Conservation (phyloP, 2,113 vertebrate genomes). For the Andinoacara biseriatus region DNA sequence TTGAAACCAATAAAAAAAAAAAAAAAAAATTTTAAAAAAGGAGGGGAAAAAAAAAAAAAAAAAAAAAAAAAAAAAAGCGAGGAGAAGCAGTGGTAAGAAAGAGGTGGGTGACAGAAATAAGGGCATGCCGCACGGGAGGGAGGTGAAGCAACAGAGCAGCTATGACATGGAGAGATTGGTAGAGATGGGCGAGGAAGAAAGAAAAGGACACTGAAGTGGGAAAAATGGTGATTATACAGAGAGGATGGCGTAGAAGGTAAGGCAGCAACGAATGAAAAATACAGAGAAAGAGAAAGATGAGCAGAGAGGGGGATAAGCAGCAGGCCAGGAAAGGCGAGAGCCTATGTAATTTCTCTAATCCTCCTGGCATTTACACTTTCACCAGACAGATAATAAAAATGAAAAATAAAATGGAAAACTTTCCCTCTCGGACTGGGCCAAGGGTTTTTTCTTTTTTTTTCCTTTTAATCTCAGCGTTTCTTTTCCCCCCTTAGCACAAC, state of each 20-base stretch:
- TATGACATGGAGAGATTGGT: slow-evolving; percentile 41
- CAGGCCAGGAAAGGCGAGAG: slow-evolving; percentile 76
- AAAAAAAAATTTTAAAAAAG: too few species aligned
- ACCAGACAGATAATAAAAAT: slow-evolving; percentile 84
- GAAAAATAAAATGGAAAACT: slow-evolving; percentile 83
- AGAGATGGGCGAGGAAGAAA: slow-evolving; percentile 28
- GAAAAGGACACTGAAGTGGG: slow-evolving; percentile 25
- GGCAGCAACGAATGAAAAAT: slow-evolving; percentile 22
- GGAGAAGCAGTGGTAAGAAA: slow-evolving; percentile 18
- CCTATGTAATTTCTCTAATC: slow-evolving; percentile 86
- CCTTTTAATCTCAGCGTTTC: neutral
- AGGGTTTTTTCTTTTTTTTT: slow-evolving; percentile 47
- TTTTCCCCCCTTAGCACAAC: slow-evolving; percentile 14
- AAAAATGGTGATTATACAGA: slow-evolving; percentile 49
- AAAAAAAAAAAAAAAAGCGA: slow-evolving; percentile 13
- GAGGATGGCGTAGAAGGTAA: slow-evolving; percentile 42
- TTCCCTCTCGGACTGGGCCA: slow-evolving; percentile 63
- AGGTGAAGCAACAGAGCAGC: slow-evolving; percentile 15
- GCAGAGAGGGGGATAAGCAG: slow-evolving; percentile 74
- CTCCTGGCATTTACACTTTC: slow-evolving; percentile 86
- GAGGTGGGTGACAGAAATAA: slow-evolving; percentile 26
- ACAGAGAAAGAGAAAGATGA: slow-evolving; percentile 56
- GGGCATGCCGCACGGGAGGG: slow-evolving; percentile 6
- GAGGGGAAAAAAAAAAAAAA: neutral
- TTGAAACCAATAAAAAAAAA: neutral